Evolutionary conservation across 2,888 invertebrate genomes (phyloP).

Genomic region (Choristoneura rosaceana): DNA sequence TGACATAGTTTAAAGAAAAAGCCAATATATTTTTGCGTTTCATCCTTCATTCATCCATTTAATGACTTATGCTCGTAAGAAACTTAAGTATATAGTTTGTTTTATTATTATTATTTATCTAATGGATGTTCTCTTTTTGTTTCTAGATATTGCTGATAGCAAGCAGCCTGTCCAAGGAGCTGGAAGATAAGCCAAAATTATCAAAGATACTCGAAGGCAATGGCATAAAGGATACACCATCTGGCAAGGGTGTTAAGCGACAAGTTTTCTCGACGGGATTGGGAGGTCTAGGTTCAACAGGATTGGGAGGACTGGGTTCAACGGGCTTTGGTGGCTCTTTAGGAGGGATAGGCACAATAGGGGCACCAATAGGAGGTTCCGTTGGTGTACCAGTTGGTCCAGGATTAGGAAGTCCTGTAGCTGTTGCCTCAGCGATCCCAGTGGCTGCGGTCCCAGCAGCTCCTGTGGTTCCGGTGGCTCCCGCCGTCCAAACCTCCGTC

Average conservation of each 20-base stretch:
- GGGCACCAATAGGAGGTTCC: constrained; percentile 37
- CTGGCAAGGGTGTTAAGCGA: constrained; percentile 71
- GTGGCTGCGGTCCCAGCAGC: constrained; percentile 50
- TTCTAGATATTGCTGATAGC: constrained; percentile 73
- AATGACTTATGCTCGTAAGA: too few relatives aligned
- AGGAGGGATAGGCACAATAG: constrained; percentile 14
- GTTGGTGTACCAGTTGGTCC: constrained; percentile 31
- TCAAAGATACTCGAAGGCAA: constrained; percentile 68
- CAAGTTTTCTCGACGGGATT: constrained; percentile 59
- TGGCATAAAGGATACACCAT: constrained; percentile 68
- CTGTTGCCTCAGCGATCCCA: constrained; percentile 51
- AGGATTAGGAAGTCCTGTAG: constrained; percentile 39
- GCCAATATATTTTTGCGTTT: too few relatives aligned
- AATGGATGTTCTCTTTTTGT: constrained; percentile 14
- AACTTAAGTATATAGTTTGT: too few relatives aligned
- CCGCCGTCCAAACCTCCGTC: constrained; percentile 71
- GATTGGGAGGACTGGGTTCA: constrained; percentile 7
- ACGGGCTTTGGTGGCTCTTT: neutral
- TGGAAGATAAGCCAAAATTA: constrained; percentile 63
- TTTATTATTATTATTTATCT: too few relatives aligned
- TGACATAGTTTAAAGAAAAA: too few relatives aligned
- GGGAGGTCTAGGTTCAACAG: constrained; percentile 24
- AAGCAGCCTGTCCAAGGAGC: constrained; percentile 70
- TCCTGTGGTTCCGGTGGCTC: constrained; percentile 44
- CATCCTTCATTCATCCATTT: too few relatives aligned